Evolutionary conservation across 2,797 vertebrate genomes (phyloP).

Genomic region (Buphagus erythrorhynchus): DNA sequence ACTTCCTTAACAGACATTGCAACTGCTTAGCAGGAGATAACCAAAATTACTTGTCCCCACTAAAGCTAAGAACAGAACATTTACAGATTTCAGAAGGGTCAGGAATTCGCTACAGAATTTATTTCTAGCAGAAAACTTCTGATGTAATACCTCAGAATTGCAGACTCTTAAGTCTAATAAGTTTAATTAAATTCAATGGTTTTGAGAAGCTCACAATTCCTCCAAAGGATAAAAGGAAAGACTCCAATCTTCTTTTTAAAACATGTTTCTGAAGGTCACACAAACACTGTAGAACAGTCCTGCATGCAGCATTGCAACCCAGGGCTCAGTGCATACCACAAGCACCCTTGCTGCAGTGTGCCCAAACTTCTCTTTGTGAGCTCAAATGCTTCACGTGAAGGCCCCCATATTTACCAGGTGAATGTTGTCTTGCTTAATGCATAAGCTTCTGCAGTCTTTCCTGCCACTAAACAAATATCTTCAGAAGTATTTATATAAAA

Average conservation of each 20-base stretch:
- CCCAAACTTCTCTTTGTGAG: not conserved
- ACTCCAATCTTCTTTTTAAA: not conserved
- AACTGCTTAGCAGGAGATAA: not conserved
- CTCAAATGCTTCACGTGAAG: not conserved
- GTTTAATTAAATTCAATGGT: not conserved
- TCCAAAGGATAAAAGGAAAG: not conserved
- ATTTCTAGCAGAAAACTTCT: not conserved
- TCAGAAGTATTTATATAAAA: not conserved
- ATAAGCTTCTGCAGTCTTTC: not conserved
- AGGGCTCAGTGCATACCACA: not conserved
- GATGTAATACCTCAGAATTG: not conserved
- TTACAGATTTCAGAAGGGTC: not conserved
- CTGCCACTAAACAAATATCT: not conserved
- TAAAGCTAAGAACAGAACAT: not conserved
- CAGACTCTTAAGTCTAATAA: not conserved
- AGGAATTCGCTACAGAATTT: not conserved
- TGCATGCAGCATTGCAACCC: not conserved
- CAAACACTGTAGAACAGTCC: fast-evolving
- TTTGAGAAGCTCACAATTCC: not conserved
- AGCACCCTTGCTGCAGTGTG: not conserved
- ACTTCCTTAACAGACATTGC: not conserved
- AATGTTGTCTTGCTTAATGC: not conserved
- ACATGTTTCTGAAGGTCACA: not conserved
- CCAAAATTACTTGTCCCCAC: not conserved
- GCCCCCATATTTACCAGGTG: not conserved